These are phyloP conservation scores for Macrotus californicus DNA, from an alignment of 2,113 vertebrate genomes.

Conservation along the genomic window DNA sequence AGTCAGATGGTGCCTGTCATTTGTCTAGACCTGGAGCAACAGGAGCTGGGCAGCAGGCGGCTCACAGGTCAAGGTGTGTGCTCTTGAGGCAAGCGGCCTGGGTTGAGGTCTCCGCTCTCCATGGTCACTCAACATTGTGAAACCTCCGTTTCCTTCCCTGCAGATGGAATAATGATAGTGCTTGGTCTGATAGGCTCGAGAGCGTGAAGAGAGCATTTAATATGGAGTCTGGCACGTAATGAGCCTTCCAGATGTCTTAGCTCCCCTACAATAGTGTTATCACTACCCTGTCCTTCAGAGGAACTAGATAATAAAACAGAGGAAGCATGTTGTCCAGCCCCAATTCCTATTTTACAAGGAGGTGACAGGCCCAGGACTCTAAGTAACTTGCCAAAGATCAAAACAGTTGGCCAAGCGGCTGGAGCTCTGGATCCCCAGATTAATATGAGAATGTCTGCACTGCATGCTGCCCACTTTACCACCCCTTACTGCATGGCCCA, in stretches of 20 bases:
- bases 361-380: not conserved
- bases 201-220: not conserved
- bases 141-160: not conserved
- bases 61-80: not conserved
- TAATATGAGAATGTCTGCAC: not conserved
- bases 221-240: not conserved
- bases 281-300: not conserved
- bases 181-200: not conserved
- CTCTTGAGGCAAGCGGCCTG: not conserved
- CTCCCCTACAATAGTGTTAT: not conserved
- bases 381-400: not conserved
- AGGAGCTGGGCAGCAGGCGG: not conserved
- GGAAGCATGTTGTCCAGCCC: not conserved
- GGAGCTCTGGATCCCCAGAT: not conserved
- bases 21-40: not conserved
- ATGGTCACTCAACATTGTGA: not conserved
- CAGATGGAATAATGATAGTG: not conserved
- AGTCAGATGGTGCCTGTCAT: not conserved
- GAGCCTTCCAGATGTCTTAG: not conserved
- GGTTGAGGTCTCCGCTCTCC: not conserved
- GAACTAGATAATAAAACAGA: not conserved
- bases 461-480: not conserved
- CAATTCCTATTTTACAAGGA: not conserved
- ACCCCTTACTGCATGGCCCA: rapidly evolving
- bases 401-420: not conserved